Evolutionary conservation across 2,113 vertebrate species (phyloP), one percentile per base, ranked within the genome.

Genomic region (Platysternon megacephalum): DNA sequence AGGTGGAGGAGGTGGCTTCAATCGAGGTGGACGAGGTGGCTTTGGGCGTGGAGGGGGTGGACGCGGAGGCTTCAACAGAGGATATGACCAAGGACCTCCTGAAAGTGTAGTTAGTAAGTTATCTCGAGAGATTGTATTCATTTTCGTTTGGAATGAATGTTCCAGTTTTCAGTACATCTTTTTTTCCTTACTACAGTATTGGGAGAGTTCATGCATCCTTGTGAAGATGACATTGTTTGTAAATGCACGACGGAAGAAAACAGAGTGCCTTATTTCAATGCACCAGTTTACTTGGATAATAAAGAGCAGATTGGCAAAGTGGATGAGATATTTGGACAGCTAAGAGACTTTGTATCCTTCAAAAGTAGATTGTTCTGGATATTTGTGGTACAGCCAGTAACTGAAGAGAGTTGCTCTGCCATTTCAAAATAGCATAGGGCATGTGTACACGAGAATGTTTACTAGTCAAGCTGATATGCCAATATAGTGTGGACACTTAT

Each of bases 251-350:
- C 99, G 19, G 98, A 99, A 55, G 99, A 99, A 94, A 99, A 99
- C 97, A 99, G 99, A 93, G 99, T 99, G 88, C 99, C 99, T 82
- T 99, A 99, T 95, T 99, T 99, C 97, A 99, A 99, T 1, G 99
- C 99, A 26, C 99, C 99, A 0, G 99, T 99, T 51, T 99, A 99
- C 90, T 97, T 99, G 98, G 99, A 99, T 95, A 99, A 99, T 97
- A 99, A 99, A 96, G 99, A 99, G 86, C 99, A 99, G 95, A 99
- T 99, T 19, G 99, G 99, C 26, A 99, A 99, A 97, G 99, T 99
- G 95, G 99, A 99, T 91, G 99, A 99, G 98, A 99, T 99, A 97
- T 99, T 99, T 6, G 99, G 99, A 22, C 99, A 99, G 93, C 98
- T 99, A 48, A 98, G 99, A 82, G 99, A 99, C 91, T 99, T 99